phyloP scores from a whole-genome alignment of 1,140 invertebrate species.

The Lucilia sericata region DNA sequence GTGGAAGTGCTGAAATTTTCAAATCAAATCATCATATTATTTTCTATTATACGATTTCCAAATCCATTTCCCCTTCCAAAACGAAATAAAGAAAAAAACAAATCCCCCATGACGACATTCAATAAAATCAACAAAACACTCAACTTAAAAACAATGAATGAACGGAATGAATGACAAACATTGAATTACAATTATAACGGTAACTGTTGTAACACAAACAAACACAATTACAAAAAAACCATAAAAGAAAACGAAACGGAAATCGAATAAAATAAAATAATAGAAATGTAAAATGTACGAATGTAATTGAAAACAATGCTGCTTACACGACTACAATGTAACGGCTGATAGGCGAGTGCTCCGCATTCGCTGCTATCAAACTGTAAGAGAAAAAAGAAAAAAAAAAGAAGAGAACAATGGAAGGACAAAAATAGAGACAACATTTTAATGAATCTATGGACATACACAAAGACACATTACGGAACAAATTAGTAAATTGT shows the following conservation, averaged over 20 bases:
- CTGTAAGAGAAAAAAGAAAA: constrained; percentile 55
- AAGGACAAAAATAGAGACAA: constrained; percentile 52
- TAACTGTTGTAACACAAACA: background rate
- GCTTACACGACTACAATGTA: constrained; percentile 66
- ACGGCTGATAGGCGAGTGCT: constrained; percentile 63
- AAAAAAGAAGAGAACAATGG: constrained; percentile 49
- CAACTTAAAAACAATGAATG: background rate
- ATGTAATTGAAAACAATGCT: constrained; percentile 41
- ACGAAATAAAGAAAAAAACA: background rate
- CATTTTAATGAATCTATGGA: constrained; percentile 1
- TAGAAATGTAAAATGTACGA: background rate
- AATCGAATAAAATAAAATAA: too few relatives aligned
- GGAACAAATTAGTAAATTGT: too few relatives aligned
- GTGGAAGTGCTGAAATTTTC: constrained; percentile 76
- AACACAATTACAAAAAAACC: background rate
- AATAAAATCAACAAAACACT: background rate
- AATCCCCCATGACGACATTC: background rate
- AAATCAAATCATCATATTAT: constrained; percentile 31
- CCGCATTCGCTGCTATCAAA: constrained; percentile 65
- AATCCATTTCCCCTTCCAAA: too few relatives aligned
- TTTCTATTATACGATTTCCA: background rate
- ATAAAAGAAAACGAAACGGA: background rate
- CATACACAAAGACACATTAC: background rate
- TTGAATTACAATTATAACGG: too few relatives aligned
- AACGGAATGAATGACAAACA: background rate